Percentiles rank a stretch among this genome's conserved stretches.
These are phyloP conservation scores for Pseudochirops corinnae DNA, from an alignment of 2,797 vertebrate species.

Conservation along the genomic window DNA sequence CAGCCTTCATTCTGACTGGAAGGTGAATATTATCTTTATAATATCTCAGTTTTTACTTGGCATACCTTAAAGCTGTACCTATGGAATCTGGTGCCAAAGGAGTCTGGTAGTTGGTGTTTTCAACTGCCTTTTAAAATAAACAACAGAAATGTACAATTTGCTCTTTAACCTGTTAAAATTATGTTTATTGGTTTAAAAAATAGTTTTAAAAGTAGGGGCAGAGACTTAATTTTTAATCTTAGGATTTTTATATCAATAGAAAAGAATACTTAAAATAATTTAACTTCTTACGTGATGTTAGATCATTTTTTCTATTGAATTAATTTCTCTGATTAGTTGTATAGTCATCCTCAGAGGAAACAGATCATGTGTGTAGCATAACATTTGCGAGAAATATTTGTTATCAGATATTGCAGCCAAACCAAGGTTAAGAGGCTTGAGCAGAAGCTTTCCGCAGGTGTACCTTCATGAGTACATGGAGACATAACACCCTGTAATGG, in stretches of 20 bases:
- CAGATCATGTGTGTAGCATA: not conserved
- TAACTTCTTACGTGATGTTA: not conserved
- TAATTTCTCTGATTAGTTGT: constrained; percentile 22
- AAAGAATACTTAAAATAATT: constrained; percentile 3
- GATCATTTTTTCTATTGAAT: not conserved
- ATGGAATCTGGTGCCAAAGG: not conserved
- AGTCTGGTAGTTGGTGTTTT: not conserved
- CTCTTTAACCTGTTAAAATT: not conserved
- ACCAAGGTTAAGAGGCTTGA: not conserved
- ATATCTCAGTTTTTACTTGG: not conserved
- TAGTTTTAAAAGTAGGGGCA: not conserved
- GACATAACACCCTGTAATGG: not conserved
- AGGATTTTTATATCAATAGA: not conserved
- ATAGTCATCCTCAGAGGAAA: not conserved
- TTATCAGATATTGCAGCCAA: not conserved
- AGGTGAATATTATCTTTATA: not conserved
- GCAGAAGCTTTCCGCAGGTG: not conserved
- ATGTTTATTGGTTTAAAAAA: not conserved
- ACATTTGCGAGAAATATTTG: not conserved
- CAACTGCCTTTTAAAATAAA: not conserved
- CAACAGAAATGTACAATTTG: not conserved
- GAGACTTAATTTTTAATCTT: not conserved
- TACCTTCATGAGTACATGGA: not conserved
- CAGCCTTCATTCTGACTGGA: not conserved
- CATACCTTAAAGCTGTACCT: not conserved